Evolutionary conservation across 2,888 invertebrate genomes (phyloP).

Genomic region (Hololepta plana): DNA sequence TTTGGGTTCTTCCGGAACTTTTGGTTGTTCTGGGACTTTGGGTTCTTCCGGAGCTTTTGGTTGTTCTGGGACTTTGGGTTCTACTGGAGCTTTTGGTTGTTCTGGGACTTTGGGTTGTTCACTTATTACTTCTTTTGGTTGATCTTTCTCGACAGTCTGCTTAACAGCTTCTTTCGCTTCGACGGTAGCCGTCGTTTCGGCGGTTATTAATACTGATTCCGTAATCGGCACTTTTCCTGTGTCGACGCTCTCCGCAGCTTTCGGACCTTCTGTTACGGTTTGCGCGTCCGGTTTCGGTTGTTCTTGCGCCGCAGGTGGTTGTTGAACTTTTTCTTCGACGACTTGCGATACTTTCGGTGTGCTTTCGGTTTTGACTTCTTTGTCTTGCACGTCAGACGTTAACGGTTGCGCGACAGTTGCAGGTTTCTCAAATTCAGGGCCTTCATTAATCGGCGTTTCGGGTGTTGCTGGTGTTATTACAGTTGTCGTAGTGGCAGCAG

Average conservation of each 20-base stretch:
- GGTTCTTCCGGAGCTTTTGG: conserved; percentile 11
- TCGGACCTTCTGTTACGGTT: conserved; percentile 1
- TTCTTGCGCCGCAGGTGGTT: conserved; percentile 3
- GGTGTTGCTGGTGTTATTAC: conserved; percentile 18
- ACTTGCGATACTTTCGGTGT: conserved; percentile 4
- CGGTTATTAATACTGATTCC: conserved; percentile 4
- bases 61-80: conserved; percentile 12
- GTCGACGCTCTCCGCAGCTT: conserved; percentile 1
- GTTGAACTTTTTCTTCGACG: conserved; percentile 2
- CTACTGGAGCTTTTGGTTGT: conserved; percentile 10
- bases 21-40: conserved; percentile 12
- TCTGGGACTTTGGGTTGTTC: conserved; percentile 8
- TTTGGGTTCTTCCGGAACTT: conserved; percentile 2
- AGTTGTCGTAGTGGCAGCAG: conserved; percentile 4
- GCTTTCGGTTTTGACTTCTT: conserved; percentile 6
- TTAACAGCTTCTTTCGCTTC: conserved; percentile 4
- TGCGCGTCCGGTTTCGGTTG: conserved; percentile 5
- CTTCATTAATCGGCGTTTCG: conserved; percentile 13
- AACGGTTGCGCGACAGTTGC: conserved; percentile 1
- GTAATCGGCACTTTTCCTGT: conserved; percentile 5
- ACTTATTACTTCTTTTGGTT: conserved; percentile 1
- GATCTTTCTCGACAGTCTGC: not conserved
- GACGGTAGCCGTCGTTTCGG: conserved; percentile 5
- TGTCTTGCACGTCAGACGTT: conserved; percentile 2
- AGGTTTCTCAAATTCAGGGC: conserved; percentile 12